A percentile compares a stretch with the other conserved stretches of the same genome.
These are phyloP conservation scores for Eurystomus gularis DNA, from an alignment of 2,113 vertebrate genomes.

Conservation along the genomic window DNA sequence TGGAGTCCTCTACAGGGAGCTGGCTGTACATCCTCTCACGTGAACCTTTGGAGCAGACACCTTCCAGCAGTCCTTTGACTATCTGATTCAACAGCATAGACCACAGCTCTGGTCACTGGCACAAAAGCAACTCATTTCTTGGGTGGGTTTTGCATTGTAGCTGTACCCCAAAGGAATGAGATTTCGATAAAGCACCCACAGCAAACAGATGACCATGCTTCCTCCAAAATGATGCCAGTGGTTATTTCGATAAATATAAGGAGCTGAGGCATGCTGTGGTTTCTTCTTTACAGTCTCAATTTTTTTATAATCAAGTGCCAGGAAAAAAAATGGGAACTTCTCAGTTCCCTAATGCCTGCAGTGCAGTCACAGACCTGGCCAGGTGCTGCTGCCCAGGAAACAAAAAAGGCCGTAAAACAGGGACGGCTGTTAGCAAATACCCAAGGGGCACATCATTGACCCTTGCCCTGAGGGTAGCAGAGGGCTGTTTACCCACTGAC, in stretches of 20 bases:
- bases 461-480: not conserved
- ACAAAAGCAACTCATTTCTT: not conserved
- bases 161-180: not conserved
- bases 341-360: not conserved
- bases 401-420: not conserved
- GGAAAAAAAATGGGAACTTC: not conserved
- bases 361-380: accelerated
- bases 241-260: not conserved
- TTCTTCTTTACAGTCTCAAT: not conserved
- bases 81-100: not conserved
- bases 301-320: not conserved
- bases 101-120: not conserved
- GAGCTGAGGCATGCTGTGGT: not conserved
- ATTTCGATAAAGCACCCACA: not conserved
- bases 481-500: not conserved
- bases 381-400: not conserved
- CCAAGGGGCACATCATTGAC: not conserved
- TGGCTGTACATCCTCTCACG: not conserved
- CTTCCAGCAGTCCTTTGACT: not conserved
- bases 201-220: not conserved
- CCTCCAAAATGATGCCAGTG: not conserved
- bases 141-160: not conserved
- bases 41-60: accelerated
- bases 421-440: not conserved
- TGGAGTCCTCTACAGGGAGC: not conserved